Evolutionary conservation across 2,888 invertebrate species (phyloP).

Genomic region (Rhyacophila evoluta): DNA sequence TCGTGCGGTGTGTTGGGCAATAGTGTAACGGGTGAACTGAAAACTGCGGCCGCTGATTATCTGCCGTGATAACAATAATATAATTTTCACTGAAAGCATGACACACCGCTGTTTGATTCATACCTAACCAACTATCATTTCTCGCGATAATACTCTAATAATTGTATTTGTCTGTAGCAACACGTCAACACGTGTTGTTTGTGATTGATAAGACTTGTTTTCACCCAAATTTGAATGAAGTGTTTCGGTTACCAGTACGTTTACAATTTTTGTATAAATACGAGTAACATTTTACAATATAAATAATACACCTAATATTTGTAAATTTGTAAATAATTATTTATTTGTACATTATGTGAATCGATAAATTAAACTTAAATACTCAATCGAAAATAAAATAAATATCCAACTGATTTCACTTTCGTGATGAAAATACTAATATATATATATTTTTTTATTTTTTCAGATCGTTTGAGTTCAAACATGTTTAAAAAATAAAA

Average conservation of each 20-base stretch:
- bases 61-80: constrained; percentile 14
- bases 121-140: background rate
- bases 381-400: too few species aligned
- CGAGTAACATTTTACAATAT: too few species aligned
- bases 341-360: too few species aligned
- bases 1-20: constrained; percentile 49
- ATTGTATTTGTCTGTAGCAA: background rate
- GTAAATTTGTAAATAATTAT: too few species aligned
- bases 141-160: background rate
- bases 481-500: background rate
- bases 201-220: background rate
- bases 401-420: too few species aligned
- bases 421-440: too few species aligned
- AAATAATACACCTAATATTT: too few species aligned
- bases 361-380: too few species aligned
- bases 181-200: constrained; percentile 19
- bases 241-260: background rate
- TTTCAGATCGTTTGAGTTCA: constrained; percentile 4
- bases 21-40: constrained; percentile 18
- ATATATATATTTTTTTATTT: background rate
- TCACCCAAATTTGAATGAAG: background rate
- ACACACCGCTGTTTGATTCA: constrained; percentile 20
- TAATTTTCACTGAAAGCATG: constrained; percentile 22
- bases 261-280: too few species aligned
- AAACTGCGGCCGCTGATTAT: constrained; percentile 8